Evolutionary conservation across 2,113 vertebrate species (phyloP), one percentile per base, ranked within the genome.

Genomic region (Rattus rattus): DNA sequence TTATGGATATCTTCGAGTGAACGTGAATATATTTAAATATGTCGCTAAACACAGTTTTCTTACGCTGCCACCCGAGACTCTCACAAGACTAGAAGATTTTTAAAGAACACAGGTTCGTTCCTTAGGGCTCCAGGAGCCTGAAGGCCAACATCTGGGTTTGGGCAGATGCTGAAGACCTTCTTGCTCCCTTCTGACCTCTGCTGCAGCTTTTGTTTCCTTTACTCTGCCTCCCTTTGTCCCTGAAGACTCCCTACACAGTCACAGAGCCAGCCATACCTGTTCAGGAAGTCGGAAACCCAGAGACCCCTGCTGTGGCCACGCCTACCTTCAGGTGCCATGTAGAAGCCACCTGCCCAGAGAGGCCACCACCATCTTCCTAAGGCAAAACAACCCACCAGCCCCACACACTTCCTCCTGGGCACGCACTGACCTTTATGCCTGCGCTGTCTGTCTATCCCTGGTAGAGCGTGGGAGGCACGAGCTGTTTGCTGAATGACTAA

Each of bases 11-110:
- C 4, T 43, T 65, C 17, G 22, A 49, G 26, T 67, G 61, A 49
- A 1, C 2, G 0, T 30, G 14, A 52, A 10, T 10, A 0, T 5
- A 10, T 33, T 70, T 79, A 7, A 20, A 19, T 30, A 6, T 22
- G 0, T 36, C 52, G 19, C 20, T 7, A 28, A 28, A 16, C 2
- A 5, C 3, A 4, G 5, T 59, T 52, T 47, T 7, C 47, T 47
- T 12, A 1, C 24, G 22, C 76, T 61, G 28, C 26, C 61, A 17
- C 59, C 67, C 17, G 22, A 39, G 3, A 6, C 39, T 47, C 33
- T n/a, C 36, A 20, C 3, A 33, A 73, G 17, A 69, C 49, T 11
- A 12, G 49, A 84, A 8, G 43, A 16, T 33, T 72, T 47, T 72
- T 59, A 11, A 47, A 49, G 19, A 47, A 47, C 11, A 47, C 52